Conservation (phyloP, 2,113 vertebrate genomes). For the Chlamydotis undulata region DNA sequence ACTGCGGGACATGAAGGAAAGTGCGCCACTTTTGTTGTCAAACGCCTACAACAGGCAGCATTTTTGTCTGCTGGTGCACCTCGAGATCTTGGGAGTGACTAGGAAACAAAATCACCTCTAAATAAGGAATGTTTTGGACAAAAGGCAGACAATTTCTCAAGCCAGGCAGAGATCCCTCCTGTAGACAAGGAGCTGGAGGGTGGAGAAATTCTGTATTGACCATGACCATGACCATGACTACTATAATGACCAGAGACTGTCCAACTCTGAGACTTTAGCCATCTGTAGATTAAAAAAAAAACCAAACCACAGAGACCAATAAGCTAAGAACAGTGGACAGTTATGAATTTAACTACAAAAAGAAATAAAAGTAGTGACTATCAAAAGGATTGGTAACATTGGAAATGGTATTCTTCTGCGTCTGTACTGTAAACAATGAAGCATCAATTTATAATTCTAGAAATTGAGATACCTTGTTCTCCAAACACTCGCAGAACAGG, state of each 20-base stretch:
- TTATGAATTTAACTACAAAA: neutral
- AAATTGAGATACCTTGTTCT: neutral
- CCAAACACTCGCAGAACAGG: neutral
- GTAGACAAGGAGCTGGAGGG: neutral
- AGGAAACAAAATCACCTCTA: neutral
- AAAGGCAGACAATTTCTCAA: neutral
- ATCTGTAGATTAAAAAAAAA: neutral
- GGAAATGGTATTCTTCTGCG: neutral
- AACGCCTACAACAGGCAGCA: rapidly evolving
- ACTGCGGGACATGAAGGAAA: rapidly evolving
- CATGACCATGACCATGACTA: too few relatives aligned
- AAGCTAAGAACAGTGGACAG: neutral
- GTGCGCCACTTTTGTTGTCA: neutral
- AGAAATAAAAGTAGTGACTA: neutral
- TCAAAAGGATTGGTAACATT: neutral
- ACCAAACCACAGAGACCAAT: neutral
- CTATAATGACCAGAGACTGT: neutral
- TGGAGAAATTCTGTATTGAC: neutral
- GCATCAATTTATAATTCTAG: neutral
- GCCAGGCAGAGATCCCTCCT: neutral
- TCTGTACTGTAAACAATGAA: neutral
- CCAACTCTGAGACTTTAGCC: neutral
- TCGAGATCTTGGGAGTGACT: neutral
- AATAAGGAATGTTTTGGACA: neutral
- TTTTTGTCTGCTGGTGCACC: neutral